Percentiles rank a stretch among this genome's conserved stretches.
phyloP scores from a whole-genome alignment of 2,888 invertebrate genomes.

The Brenthis hecate region DNA sequence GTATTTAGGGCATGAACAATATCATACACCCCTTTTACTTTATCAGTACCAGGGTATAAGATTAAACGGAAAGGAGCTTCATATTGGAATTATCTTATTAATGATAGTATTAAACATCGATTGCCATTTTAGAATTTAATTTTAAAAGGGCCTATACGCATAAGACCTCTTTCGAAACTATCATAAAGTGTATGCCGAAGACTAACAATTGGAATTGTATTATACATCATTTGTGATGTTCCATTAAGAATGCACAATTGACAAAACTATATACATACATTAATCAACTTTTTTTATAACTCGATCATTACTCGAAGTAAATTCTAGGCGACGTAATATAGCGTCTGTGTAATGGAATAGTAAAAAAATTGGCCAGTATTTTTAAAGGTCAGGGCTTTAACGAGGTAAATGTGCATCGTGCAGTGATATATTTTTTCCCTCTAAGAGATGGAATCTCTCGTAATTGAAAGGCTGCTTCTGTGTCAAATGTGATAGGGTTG shows the following conservation, averaged over 20 bases:
- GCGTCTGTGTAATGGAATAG: constrained; percentile 10
- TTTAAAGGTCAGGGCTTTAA: constrained; percentile 47
- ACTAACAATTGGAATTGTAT: constrained; percentile 3
- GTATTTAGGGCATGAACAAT: constrained; percentile 24
- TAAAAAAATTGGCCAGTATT: constrained; percentile 61
- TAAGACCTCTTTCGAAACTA: constrained; percentile 1
- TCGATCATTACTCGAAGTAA: background rate
- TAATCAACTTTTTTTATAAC: constrained; percentile 4
- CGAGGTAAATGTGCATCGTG: constrained; percentile 38
- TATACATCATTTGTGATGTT: background rate
- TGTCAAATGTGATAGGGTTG: constrained; percentile 43
- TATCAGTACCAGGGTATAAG: constrained; percentile 34
- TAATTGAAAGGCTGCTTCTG: constrained; percentile 46
- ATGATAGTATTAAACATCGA: constrained; percentile 21
- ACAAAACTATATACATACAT: background rate
- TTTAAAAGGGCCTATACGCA: constrained; percentile 34
- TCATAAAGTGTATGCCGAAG: background rate
- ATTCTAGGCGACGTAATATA: background rate
- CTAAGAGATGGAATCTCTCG: constrained; percentile 46
- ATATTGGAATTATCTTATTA: constrained; percentile 21
- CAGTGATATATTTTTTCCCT: constrained; percentile 47
- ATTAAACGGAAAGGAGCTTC: constrained; percentile 30
- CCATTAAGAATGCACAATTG: background rate
- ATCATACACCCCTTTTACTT: constrained; percentile 15
- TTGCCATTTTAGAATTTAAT: constrained; percentile 42